Conservation (phyloP, 2,797 vertebrate species). For the Peromyscus melanophrys region DNA sequence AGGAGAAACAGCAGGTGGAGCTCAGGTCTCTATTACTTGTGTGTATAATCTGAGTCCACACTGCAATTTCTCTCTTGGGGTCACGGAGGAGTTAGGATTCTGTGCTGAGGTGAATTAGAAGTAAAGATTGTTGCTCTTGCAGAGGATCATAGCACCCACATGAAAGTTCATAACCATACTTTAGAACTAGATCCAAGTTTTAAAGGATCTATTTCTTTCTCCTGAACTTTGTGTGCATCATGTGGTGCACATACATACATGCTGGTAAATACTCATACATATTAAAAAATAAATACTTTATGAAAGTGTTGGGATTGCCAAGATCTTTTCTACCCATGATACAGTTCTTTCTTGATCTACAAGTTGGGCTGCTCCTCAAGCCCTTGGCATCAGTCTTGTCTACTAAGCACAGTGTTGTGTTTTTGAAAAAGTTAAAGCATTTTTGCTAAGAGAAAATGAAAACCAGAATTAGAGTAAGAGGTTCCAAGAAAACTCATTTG, state of each 20-base stretch:
- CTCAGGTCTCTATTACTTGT: background rate
- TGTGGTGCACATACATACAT: too few relatives aligned
- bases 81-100: background rate
- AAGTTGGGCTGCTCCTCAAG: background rate
- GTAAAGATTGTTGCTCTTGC: background rate
- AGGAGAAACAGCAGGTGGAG: background rate
- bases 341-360: background rate
- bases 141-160: too few relatives aligned
- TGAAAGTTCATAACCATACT: too few relatives aligned
- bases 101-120: background rate
- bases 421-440: background rate
- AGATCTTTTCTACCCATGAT: background rate
- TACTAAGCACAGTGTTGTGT: too few relatives aligned
- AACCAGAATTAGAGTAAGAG: background rate
- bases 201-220: background rate
- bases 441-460: background rate
- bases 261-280: background rate
- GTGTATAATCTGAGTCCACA: background rate
- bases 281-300: background rate
- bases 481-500: background rate
- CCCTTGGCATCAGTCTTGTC: background rate
- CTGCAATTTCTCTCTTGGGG: background rate
- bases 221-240: too few relatives aligned
- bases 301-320: background rate
- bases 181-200: background rate